Conservation (phyloP, 2,797 vertebrate species). For the Sebastolobus alascanus region DNA sequence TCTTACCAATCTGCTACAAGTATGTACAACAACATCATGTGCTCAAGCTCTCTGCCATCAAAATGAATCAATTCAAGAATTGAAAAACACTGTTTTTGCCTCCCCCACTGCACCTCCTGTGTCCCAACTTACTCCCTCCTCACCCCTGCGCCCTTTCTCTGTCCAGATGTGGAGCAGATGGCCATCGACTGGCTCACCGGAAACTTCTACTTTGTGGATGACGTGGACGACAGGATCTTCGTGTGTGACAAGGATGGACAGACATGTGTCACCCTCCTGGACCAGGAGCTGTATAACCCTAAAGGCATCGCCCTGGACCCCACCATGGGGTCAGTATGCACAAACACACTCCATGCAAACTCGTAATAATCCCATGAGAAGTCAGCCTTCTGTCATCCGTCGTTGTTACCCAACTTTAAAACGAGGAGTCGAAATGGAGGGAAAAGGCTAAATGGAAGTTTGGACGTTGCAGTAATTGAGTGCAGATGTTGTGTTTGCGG, state of each 20-base stretch:
- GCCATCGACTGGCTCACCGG: slow-evolving; percentile 98
- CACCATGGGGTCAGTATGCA: slow-evolving; percentile 91
- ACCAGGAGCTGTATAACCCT: slow-evolving; percentile 96
- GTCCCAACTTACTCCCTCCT: slow-evolving; percentile 20
- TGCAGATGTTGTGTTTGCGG: slow-evolving; percentile 63
- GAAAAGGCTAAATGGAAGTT: slow-evolving; percentile 29
- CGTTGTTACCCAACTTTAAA: slow-evolving; percentile 37
- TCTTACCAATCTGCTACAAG: slow-evolving; percentile 42
- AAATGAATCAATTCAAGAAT: not conserved
- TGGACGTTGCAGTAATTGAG: slow-evolving; percentile 53
- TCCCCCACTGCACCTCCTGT: not conserved
- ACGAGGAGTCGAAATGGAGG: slow-evolving; percentile 27
- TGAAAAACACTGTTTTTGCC: slow-evolving; percentile 11
- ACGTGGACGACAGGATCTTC: slow-evolving; percentile 96
- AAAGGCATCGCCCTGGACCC: slow-evolving; percentile 97
- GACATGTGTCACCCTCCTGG: slow-evolving; percentile 95
- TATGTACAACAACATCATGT: slow-evolving; percentile 37
- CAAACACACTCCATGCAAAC: slow-evolving; percentile 18
- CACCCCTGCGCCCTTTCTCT: slow-evolving; percentile 6
- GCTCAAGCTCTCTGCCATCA: not conserved
- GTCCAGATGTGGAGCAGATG: slow-evolving; percentile 97
- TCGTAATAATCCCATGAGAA: slow-evolving; percentile 1
- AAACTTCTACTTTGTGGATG: slow-evolving; percentile 99
- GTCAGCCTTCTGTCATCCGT: slow-evolving; percentile 27
- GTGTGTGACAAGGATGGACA: slow-evolving; percentile 95